A percentile compares a stretch with the other conserved stretches of the same genome.
phyloP scores from a whole-genome alignment of 2,113 vertebrate genomes.

The Lota lota region DNA sequence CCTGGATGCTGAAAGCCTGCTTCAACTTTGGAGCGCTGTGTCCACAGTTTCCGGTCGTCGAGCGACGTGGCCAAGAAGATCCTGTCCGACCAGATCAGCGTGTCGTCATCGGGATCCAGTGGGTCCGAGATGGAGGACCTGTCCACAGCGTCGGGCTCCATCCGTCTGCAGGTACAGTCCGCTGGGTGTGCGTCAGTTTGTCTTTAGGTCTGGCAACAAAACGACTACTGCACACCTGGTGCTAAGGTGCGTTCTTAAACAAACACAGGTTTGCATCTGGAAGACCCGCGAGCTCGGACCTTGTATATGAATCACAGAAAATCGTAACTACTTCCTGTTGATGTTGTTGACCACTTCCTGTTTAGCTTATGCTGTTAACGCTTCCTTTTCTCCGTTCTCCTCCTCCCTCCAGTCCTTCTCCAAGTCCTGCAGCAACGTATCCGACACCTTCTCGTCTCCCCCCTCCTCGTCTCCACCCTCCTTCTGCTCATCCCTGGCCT shows the following conservation, averaged over 20 bases:
- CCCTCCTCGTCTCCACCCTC: conserved; percentile 30
- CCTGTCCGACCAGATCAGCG: conserved; percentile 68
- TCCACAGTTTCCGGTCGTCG: conserved; percentile 58
- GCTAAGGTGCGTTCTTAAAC: too few species aligned
- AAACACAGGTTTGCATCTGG: too few species aligned
- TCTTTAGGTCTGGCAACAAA: too few species aligned
- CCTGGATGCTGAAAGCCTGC: too few species aligned
- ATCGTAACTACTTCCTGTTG: too few species aligned
- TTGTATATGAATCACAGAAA: too few species aligned
- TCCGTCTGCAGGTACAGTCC: conserved; percentile 55
- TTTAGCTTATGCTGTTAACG: background rate
- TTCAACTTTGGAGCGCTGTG: background rate
- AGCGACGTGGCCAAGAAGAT: conserved; percentile 61
- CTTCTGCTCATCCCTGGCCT: conserved; percentile 20
- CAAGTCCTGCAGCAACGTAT: conserved; percentile 69
- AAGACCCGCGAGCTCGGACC: too few species aligned
- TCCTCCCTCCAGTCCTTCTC: conserved; percentile 49
- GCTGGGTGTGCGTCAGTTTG: too few species aligned
- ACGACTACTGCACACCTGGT: too few species aligned
- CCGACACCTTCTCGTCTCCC: conserved; percentile 67
- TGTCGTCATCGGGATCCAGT: conserved; percentile 74
- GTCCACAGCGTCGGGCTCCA: conserved; percentile 50
- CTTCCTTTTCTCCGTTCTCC: background rate
- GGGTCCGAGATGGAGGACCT: conserved; percentile 75
- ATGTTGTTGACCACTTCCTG: background rate